phyloP scores from a whole-genome alignment of 2,888 invertebrate species.

The Ormyrus thymus region DNA sequence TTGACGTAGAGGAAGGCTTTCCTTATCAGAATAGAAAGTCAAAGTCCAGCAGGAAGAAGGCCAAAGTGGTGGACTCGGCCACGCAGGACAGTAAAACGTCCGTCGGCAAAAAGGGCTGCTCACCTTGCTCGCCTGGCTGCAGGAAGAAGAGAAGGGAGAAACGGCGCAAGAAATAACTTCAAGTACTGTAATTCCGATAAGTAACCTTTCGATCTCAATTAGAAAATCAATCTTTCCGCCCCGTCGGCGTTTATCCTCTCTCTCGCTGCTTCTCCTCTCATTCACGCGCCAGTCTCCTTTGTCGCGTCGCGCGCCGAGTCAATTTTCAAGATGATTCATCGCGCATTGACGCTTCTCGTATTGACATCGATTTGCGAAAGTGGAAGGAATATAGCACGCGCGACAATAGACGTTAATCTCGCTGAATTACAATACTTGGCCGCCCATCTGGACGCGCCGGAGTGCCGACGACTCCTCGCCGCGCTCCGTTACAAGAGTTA shows the following conservation, averaged over 20 bases:
- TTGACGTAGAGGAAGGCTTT: constrained; percentile 43
- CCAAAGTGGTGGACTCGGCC: constrained; percentile 50
- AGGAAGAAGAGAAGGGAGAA: constrained; percentile 60
- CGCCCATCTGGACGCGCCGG: constrained; percentile 77
- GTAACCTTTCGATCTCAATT: too few species aligned
- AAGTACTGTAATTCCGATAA: too few species aligned
- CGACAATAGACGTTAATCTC: constrained; percentile 69
- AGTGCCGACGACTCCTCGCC: constrained; percentile 79
- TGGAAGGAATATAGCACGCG: constrained; percentile 17
- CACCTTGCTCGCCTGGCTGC: constrained; percentile 59
- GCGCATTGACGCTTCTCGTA: neutral
- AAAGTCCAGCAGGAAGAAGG: constrained; percentile 37
- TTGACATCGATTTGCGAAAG: constrained; percentile 6
- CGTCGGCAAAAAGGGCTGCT: constrained; percentile 56
- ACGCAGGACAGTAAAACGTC: constrained; percentile 54
- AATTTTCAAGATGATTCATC: neutral
- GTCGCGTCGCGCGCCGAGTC: neutral
- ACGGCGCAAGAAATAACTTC: constrained; percentile 39
- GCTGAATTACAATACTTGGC: constrained; percentile 77
- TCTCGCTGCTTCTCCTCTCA: too few species aligned
- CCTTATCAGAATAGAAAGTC: constrained; percentile 14
- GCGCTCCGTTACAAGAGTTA: constrained; percentile 77
- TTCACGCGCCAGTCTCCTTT: too few species aligned
- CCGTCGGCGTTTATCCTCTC: too few species aligned
- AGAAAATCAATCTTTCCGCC: too few species aligned